Evolutionary conservation across 2,888 invertebrate genomes (phyloP), one percentile per base, ranked within the genome.

Genomic region (Melieria picta): DNA sequence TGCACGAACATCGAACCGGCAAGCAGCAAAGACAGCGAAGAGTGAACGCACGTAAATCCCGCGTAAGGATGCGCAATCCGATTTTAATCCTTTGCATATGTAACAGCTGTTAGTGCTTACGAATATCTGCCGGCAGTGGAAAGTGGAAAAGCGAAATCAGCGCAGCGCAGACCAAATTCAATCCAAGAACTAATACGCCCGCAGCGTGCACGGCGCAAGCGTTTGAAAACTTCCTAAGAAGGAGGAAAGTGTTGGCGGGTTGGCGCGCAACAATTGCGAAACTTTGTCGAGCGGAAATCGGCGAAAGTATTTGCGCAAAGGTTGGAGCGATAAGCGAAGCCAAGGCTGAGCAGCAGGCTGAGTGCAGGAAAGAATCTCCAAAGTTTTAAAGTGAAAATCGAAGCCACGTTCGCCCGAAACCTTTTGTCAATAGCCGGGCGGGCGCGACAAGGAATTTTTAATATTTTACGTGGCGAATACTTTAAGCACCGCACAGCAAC

Each of bases 41-140:
- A 30, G 3, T 3, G n/a, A 52, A 52, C 11, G 5, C 5, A 52
- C 11, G 52, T 7, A n/a, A 52, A 52, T 47, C 46, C 42, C 4
- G 42, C 48, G 42, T 46, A 58, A 48, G n/a, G 56, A 45, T 42
- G 16, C 43, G 11, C 7, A 66, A 66, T 58, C 11, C 58, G 45
- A 48, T 6, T 57, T 66, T n/a, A 66, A 58, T 66, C 58, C 58
- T 66, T 48, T 60, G 66, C 66, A 66, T 58, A 48, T 50, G 58
- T 58, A 47, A n/a, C 48, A n/a, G 42, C 43, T 58, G 58, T 30
- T 30, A 3, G 3, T 30, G 30, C 30, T 30, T 30, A 30, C 30
- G 30, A 30, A 30, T 30, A 30, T 30, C 30, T 30, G 30, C 30
- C 30, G 30, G 30, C 30, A 30, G 30, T 30, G 30, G 30, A 30